Evolutionary conservation across 1,140 invertebrate species (phyloP).

Genomic region (Physella acuta): DNA sequence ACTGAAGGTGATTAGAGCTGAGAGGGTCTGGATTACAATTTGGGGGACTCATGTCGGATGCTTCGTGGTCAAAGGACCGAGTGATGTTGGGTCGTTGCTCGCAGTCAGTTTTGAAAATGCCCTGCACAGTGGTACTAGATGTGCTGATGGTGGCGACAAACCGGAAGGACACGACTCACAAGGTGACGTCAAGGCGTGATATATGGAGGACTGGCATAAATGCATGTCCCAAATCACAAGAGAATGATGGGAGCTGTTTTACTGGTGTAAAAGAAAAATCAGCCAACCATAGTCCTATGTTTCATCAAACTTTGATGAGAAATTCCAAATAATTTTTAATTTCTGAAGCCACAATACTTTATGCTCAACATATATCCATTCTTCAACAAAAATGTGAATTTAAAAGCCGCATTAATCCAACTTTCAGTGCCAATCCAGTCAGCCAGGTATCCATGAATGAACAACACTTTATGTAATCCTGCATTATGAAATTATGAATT

Average conservation of each 20-base stretch:
- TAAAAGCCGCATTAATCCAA: too few relatives aligned
- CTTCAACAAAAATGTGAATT: background rate
- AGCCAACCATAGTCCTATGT: background rate
- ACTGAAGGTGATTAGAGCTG: slow-evolving; percentile 17
- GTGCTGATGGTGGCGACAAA: too few relatives aligned
- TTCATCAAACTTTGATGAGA: background rate
- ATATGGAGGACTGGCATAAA: background rate
- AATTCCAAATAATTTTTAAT: background rate
- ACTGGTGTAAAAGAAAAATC: background rate
- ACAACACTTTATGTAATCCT: too few relatives aligned
- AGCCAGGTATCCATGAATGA: too few relatives aligned
- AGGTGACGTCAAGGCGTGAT: background rate
- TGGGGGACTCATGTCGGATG: slow-evolving; percentile 24
- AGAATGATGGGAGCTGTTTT: background rate
- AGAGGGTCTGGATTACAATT: slow-evolving; percentile 3
- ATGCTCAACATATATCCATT: background rate
- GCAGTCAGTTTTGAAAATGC: background rate
- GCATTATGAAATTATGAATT: too few relatives aligned
- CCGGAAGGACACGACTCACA: background rate
- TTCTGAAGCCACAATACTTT: background rate
- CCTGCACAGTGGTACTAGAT: background rate
- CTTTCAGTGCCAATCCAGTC: too few relatives aligned
- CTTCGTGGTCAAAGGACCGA: slow-evolving; percentile 15
- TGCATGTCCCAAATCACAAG: slow-evolving; percentile 23
- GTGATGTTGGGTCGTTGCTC: too few relatives aligned